Evolutionary conservation across 2,797 vertebrate genomes (phyloP).

Genomic region (Helostoma temminkii): DNA sequence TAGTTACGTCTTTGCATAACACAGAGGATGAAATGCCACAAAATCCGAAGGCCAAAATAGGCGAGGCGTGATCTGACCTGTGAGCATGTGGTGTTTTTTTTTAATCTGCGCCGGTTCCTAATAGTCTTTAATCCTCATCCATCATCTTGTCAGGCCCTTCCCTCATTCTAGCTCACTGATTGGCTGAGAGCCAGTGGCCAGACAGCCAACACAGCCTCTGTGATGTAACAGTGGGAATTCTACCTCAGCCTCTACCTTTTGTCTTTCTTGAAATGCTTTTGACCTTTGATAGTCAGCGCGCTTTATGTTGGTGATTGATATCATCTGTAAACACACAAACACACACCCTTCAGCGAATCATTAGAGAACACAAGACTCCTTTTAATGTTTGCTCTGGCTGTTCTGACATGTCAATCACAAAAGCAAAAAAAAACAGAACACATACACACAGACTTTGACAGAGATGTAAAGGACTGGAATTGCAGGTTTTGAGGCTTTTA

Average conservation of each 20-base stretch:
- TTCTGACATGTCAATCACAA: constrained; percentile 70
- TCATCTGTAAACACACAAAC: constrained; percentile 50
- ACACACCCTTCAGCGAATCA: constrained; percentile 72
- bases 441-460: constrained; percentile 22
- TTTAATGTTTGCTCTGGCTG: constrained; percentile 66
- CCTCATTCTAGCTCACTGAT: constrained; percentile 62
- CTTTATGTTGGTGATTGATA: constrained; percentile 68
- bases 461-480: constrained; percentile 65
- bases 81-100: constrained; percentile 18
- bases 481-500: constrained; percentile 64
- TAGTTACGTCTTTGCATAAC: not conserved
- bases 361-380: constrained; percentile 53
- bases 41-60: constrained; percentile 34
- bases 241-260: constrained; percentile 62
- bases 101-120: constrained; percentile 44
- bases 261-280: constrained; percentile 57
- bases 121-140: constrained; percentile 74
- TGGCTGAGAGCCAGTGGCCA: constrained; percentile 76
- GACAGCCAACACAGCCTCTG: constrained; percentile 63
- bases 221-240: constrained; percentile 72
- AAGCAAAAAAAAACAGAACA: constrained; percentile 1
- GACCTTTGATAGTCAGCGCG: constrained; percentile 62
- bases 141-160: constrained; percentile 68
- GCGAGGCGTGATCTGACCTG: constrained; percentile 59
- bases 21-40: constrained; percentile 10